Conservation (phyloP, 2,888 invertebrate genomes). For the Leptothorax acervorum region DNA sequence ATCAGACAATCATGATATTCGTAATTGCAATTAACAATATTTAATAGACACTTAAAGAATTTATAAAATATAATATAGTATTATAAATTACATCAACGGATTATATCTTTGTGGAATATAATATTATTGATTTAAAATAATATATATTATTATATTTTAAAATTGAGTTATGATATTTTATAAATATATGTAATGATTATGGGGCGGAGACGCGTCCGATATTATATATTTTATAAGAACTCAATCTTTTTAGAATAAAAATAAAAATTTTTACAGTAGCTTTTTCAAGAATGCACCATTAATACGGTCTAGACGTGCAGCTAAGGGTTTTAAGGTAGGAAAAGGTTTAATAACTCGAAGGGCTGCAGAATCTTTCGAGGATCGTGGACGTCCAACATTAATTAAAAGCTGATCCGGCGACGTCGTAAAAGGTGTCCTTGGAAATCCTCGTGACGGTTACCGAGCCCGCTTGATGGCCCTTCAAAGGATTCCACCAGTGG, state of each 20-base stretch:
- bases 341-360: conserved; percentile 37
- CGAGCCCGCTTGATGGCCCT: conserved; percentile 39
- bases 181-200: neutral
- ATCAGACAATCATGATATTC: neutral
- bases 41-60: neutral
- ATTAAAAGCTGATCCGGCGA: conserved; percentile 68
- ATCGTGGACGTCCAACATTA: conserved; percentile 53
- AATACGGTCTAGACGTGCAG: neutral
- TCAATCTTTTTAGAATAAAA: neutral
- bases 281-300: conserved; percentile 22
- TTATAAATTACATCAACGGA: too few relatives aligned
- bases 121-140: too few relatives aligned
- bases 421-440: conserved; percentile 51
- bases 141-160: neutral
- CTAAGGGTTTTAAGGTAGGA: neutral
- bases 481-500: conserved; percentile 36
- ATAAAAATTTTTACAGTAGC: neutral
- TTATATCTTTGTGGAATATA: too few relatives aligned
- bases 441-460: conserved; percentile 45
- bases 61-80: neutral
- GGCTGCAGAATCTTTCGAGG: conserved; percentile 28
- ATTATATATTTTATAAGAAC: neutral
- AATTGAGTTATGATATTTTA: neutral
- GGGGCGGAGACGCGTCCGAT: neutral
- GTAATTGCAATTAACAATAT: neutral